A percentile compares a stretch with the other conserved stretches of the same genome.
phyloP scores from a whole-genome alignment of 2,113 vertebrate genomes.

The Ammospiza nelsoni region DNA sequence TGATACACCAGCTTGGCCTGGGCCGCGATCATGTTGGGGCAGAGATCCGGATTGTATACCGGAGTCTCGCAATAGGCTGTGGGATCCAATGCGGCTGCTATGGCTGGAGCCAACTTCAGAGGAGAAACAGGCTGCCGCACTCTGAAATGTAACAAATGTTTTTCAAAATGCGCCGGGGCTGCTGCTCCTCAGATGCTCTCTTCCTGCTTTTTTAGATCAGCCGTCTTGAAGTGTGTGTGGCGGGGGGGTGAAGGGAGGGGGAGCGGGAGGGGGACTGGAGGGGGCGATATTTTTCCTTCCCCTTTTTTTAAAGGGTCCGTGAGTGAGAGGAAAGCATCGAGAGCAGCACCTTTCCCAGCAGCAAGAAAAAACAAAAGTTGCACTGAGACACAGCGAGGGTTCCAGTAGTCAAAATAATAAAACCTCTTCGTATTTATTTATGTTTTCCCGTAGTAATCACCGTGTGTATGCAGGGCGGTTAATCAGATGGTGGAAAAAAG shows the following conservation, averaged over 20 bases:
- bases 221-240: slow-evolving; percentile 52
- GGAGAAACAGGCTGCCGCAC: slow-evolving; percentile 77
- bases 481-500: slow-evolving; percentile 73
- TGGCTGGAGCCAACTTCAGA: slow-evolving; percentile 98
- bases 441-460: slow-evolving; percentile 74
- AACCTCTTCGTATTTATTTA: slow-evolving; percentile 75
- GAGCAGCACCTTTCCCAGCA: slow-evolving; percentile 72
- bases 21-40: slow-evolving; percentile 99
- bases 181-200: slow-evolving; percentile 64
- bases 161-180: slow-evolving; percentile 56
- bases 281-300: slow-evolving; percentile 50
- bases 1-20: slow-evolving; percentile 99
- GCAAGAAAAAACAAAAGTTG: slow-evolving; percentile 73
- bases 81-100: slow-evolving; percentile 99
- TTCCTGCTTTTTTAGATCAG: slow-evolving; percentile 69
- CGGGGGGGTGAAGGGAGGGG: not conserved
- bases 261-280: not conserved
- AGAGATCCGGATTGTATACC: slow-evolving; percentile 99
- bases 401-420: slow-evolving; percentile 76
- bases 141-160: slow-evolving; percentile 60
- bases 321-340: slow-evolving; percentile 42
- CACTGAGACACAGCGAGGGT: slow-evolving; percentile 69
- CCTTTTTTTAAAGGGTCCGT: slow-evolving; percentile 67
- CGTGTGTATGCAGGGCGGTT: slow-evolving; percentile 67
- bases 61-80: slow-evolving; percentile 99